These are phyloP conservation scores for Eidolon helvum DNA, from an alignment of 2,113 vertebrate species.

Conservation along the genomic window DNA sequence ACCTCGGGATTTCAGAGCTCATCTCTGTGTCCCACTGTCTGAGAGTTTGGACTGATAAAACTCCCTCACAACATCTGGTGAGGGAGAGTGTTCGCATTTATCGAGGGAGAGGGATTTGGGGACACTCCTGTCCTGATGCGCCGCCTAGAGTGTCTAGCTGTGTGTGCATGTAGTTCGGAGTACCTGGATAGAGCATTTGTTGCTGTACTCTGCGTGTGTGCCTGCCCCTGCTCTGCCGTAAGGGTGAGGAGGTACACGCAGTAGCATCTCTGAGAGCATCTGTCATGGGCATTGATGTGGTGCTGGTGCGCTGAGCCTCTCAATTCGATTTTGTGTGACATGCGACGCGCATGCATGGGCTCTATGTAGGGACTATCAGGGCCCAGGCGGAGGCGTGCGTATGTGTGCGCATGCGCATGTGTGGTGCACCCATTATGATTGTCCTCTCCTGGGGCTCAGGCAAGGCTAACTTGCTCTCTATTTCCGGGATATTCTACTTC, in stretches of 20 bases:
- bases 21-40: neutral
- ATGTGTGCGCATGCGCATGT: accelerated
- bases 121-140: neutral
- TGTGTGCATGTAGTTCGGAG: too few relatives aligned
- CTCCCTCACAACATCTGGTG: accelerated
- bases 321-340: neutral
- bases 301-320: too few relatives aligned
- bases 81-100: neutral
- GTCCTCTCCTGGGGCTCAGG: neutral
- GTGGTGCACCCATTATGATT: accelerated
- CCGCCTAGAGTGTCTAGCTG: neutral
- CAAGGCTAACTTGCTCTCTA: neutral
- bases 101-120: neutral
- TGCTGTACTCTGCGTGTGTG: neutral
- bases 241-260: neutral
- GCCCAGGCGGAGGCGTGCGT: accelerated
- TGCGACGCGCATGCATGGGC: neutral
- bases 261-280: neutral
- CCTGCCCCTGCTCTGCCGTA: neutral
- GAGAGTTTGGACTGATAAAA: neutral
- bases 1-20: neutral
- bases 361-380: neutral
- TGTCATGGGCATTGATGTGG: neutral
- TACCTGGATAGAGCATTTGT: neutral
- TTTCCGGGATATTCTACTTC: neutral